Evolutionary conservation across 2,888 invertebrate genomes (phyloP).

Genomic region (Chrysolina americana): DNA sequence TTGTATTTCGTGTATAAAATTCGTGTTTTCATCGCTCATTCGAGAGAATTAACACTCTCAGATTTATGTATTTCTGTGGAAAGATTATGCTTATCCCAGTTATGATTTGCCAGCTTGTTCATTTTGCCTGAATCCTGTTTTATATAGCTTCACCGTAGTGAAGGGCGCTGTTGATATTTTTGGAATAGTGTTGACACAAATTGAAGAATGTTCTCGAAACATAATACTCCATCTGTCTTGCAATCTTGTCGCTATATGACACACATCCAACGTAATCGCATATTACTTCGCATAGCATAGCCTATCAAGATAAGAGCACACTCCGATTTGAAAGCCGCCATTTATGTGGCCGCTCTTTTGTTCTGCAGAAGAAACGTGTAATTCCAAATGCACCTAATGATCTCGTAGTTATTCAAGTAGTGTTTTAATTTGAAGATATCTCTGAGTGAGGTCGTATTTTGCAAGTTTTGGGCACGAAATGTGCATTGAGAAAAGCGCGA

Average conservation of each 20-base stretch:
- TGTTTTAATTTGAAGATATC: slow-evolving; percentile 15
- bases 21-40: no score
- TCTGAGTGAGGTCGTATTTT: slow-evolving; percentile 12
- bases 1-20: no score
- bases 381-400: slow-evolving; percentile 34
- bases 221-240: background rate
- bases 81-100: no score
- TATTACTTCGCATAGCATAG: no score
- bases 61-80: no score
- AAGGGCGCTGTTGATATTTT: background rate
- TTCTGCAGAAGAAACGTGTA: slow-evolving; percentile 25
- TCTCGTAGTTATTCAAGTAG: slow-evolving; percentile 33
- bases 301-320: slow-evolving; percentile 16
- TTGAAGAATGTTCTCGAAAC: background rate
- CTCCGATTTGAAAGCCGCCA: slow-evolving; percentile 10
- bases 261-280: background rate
- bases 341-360: slow-evolving; percentile 1
- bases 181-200: background rate
- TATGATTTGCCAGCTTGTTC: no score
- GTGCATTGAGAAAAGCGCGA: slow-evolving; percentile 5
- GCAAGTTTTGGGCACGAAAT: slow-evolving; percentile 4
- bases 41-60: no score
- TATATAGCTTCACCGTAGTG: no score
- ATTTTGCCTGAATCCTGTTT: no score
- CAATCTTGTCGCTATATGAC: background rate